phyloP scores from a whole-genome alignment of 2,797 vertebrate genomes.

The Zalophus californianus region DNA sequence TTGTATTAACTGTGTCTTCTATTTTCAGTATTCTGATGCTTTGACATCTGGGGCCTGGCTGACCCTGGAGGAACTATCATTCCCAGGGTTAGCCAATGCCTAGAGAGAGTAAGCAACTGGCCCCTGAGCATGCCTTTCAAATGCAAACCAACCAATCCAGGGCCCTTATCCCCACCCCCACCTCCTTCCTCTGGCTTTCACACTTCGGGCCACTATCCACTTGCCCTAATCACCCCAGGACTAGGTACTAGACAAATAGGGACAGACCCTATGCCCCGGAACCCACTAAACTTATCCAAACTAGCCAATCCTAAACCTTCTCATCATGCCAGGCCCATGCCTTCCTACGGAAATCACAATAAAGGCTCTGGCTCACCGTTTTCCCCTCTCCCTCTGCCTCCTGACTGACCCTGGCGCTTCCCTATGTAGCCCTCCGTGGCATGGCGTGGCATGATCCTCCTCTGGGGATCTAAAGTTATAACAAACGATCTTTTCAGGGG shows the following conservation, averaged over 20 bases:
- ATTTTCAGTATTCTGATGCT: not conserved
- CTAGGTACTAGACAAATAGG: not conserved
- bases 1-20: not conserved
- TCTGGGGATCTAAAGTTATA: not conserved
- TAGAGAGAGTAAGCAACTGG: not conserved
- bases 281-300: not conserved
- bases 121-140: not conserved
- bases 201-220: not conserved
- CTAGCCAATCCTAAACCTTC: not conserved
- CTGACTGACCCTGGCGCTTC: too few relatives aligned
- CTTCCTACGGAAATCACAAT: not conserved
- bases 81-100: not conserved
- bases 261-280: too few relatives aligned
- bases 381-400: not conserved
- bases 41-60: not conserved
- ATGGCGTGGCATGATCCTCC: rapidly evolving
- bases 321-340: not conserved
- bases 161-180: not conserved
- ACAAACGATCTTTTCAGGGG: not conserved
- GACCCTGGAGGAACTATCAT: not conserved
- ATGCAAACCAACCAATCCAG: not conserved
- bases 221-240: not conserved
- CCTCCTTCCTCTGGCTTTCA: not conserved
- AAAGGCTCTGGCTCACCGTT: not conserved
- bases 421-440: rapidly evolving